Percentiles rank a stretch among this genome's conserved stretches.
Evolutionary conservation across 2,113 vertebrate species (phyloP).

Genomic region (Mystacornis crossleyi): DNA sequence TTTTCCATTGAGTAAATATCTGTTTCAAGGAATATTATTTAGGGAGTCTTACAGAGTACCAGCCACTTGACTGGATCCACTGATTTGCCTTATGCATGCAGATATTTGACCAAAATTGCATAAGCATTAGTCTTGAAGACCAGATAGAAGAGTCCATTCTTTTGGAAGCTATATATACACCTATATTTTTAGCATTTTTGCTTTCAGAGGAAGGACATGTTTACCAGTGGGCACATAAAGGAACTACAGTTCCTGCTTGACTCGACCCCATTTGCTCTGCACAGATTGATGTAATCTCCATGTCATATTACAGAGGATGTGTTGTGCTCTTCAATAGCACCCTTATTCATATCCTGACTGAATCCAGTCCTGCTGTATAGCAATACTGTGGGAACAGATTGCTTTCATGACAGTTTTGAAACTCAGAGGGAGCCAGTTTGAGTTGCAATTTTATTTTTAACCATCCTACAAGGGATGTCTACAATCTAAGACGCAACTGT

Average conservation of each 20-base stretch:
- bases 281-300: background rate
- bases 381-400: constrained; percentile 33
- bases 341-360: constrained; percentile 25
- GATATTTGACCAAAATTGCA: background rate
- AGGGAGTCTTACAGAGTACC: background rate
- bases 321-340: constrained; percentile 1
- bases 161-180: background rate
- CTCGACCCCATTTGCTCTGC: background rate
- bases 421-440: background rate
- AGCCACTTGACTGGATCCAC: background rate
- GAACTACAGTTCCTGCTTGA: background rate
- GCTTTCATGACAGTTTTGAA: constrained; percentile 41
- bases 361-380: background rate
- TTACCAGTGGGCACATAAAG: background rate
- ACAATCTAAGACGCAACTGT: background rate
- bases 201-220: background rate
- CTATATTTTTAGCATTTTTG: background rate
- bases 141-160: background rate
- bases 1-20: background rate
- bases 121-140: background rate
- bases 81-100: background rate
- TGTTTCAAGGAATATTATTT: background rate
- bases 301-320: background rate
- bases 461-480: background rate
- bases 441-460: constrained; percentile 29